These are phyloP conservation scores for Daphoenositta chrysoptera DNA, from an alignment of 2,113 vertebrate species.

Conservation along the genomic window DNA sequence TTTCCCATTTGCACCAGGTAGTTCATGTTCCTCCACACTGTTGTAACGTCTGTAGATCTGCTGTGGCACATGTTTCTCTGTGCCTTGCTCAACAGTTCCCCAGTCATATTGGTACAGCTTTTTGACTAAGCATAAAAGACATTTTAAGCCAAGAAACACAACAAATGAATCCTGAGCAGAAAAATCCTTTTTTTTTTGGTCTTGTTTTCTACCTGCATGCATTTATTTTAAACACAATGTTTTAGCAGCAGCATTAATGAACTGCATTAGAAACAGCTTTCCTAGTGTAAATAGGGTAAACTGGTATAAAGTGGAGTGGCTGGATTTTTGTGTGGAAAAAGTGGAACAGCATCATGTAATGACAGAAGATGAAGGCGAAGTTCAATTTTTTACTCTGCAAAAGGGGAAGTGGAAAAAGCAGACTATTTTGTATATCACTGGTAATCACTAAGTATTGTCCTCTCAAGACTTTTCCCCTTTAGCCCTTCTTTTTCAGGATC, in stretches of 20 bases:
- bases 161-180: neutral
- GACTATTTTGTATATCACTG: neutral
- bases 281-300: neutral
- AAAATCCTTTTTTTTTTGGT: neutral
- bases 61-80: neutral
- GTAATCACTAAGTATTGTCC: neutral
- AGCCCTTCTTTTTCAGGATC: neutral
- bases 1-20: neutral
- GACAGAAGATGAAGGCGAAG: neutral
- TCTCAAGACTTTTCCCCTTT: neutral
- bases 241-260: neutral
- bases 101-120: neutral
- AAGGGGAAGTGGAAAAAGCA: neutral
- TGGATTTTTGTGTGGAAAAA: neutral
- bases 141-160: neutral
- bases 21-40: neutral
- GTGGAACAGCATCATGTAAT: neutral
- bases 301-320: neutral
- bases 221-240: neutral
- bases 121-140: neutral
- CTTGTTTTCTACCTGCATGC: neutral
- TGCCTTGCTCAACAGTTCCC: neutral
- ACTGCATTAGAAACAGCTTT: neutral
- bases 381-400: neutral
- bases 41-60: neutral